Evolutionary conservation across 37 sponge, comb jelly and placozoan species (phyloP), one percentile per base, ranked within the genome.

Genomic region (Bolinopsis microptera): DNA sequence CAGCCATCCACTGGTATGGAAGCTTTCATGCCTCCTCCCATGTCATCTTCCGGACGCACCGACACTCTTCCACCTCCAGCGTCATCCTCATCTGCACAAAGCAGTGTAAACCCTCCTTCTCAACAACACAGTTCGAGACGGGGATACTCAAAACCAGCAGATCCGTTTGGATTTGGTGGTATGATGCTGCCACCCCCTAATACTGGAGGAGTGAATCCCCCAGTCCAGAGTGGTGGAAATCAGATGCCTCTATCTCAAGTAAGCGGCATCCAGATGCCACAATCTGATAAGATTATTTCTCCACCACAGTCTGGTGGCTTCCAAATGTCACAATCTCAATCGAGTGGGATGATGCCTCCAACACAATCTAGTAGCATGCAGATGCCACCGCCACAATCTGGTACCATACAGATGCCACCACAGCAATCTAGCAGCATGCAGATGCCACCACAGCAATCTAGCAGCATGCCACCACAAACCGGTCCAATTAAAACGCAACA

Each of bases 121-220:
- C n/a, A n/a, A n/a, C n/a, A n/a, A n/a, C n/a, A n/a, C n/a, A n/a
- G n/a, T n/a, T n/a, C n/a, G n/a, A n/a, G n/a, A n/a, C n/a, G n/a
- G n/a, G n/a, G n/a, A n/a, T n/a, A n/a, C n/a, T n/a, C n/a, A n/a
- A n/a, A n/a, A n/a, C n/a, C n/a, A n/a, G n/a, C n/a, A n/a, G n/a
- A 5, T 48, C 61, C 61, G 13, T 48, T 48, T 48, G 61, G 61
- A 48, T 18, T 13, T 5, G 13, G 9, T 48, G 61, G 61, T 13
- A 72, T 72, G n/a, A 72, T 72, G 75, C 31, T 8, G 18, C 75
- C 75, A 23, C 75, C 75, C 75, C n/a, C n/a, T n/a, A n/a, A n/a
- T n/a, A n/a, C n/a, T n/a, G n/a, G n/a, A n/a, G n/a, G n/a, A n/a
- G n/a, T n/a, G n/a, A n/a, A n/a, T n/a, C n/a, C n/a, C n/a, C n/a